Evolutionary conservation across 2,888 invertebrate species (phyloP), one percentile per base, ranked within the genome.

Genomic region (Diplazon laetatorius): DNA sequence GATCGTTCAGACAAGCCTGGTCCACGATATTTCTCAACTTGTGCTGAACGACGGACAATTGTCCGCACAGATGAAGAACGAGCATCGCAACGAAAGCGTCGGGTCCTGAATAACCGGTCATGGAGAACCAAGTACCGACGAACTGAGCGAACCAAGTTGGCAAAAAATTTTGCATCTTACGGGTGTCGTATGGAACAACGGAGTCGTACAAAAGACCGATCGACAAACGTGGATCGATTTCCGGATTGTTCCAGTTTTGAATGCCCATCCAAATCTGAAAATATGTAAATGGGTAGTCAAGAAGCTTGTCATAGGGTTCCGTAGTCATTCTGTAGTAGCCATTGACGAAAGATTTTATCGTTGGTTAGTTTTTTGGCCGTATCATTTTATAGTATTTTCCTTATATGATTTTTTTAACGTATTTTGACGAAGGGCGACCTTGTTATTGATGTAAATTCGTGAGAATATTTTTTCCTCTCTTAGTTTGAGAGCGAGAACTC

Each of bases 51-150:
- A 82, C 70, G 2, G 78, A 73, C 3, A 88, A 57, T 60, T 88
- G 89, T 1, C 85, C 85, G 57, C 88, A 88, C 18, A 87, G 59
- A 48, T 88, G 88, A 12, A 88, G 65, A 1, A 88, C 82, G 9
- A 87, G 60, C 3, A 86, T 82, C 0, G 82, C 82, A 8, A 88
- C 71, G n/a, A 86, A 85, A 0, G 84, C 77, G 35, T 89, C 88
- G 16, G 85, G 82, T 4, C 82, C 81, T 10, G 86, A 84, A 46
- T 85, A 89, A 4, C 83, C 82, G 18, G 83, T 82, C 16, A 85
- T 83, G 0, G 84, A 81, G 16, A 86, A 62, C 14, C 83, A 71
- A 0, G 85, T 84, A 1, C 84, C 82, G 1, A 83, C 55, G 3
- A 83, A 81, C 71, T 89, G 89, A 6, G 82, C 83, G 9, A 85